Base-by-base conservation (phyloP, 2,113 vertebrate species). In the Lasiurus borealis region DNA sequence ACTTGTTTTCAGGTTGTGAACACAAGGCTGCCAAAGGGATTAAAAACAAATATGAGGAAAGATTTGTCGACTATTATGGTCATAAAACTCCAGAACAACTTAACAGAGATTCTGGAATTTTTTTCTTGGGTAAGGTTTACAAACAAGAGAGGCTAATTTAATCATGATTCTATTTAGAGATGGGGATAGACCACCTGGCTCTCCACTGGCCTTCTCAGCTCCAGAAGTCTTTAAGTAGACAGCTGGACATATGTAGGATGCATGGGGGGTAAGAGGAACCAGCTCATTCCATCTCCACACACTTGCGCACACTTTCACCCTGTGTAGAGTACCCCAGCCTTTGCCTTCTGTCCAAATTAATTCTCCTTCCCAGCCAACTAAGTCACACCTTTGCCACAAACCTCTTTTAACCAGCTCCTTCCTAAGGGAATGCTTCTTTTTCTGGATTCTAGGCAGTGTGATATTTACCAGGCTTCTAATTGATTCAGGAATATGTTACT, bases 11-110 rank as follows among this genome's bases (percentile, higher is more conserved):
- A 75, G 13, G 64, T 29, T 90, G 46, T 77, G 23, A 81, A 66
- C 15, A 12, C 10, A 29, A 50, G 29, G 34, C 57, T 88, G 57
- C 76, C 76, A 78, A 34, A 80, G 2, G 15, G 29, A 87, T 84
- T 90, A 77, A 90, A 78, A 72, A 59, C 21, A 73, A 92, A 62
- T 36, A 54, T 15, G 57, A 85, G n/a, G 19, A 52, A 77, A 92
- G 68, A 83, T 36, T 40, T 78, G 31, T 77, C 2, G 5, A 71
- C 34, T 34, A 31, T 64, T 52, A 31, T 0, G 5, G 7, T 50
- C 14, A 31, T 52, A 84, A 81, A 85, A 85, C 34, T 77, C 34
- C 27, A n/a, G 48, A 97, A 71, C 23, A 88, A 59, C 8, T 54
- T 62, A 29, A 13, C 9, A 36, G 76, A 75, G 64, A 66, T 40